A percentile compares a stretch with the other conserved stretches of the same genome.
Conservation (phyloP, 2,888 invertebrate species). For the Pegoplata infirma region DNA sequence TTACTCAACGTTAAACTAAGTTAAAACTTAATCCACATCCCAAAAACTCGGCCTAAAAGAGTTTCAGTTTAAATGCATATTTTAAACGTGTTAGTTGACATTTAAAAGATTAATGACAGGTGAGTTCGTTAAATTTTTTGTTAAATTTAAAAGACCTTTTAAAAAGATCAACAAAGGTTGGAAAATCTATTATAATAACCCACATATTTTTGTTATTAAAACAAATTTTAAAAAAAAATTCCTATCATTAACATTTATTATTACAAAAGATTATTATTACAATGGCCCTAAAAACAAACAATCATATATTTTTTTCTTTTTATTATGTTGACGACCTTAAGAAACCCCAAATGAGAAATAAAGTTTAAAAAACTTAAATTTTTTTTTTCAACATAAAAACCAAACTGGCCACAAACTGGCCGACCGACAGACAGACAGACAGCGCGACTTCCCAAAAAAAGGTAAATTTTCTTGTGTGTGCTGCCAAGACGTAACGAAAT, state of each 20-base stretch:
- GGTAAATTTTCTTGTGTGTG: slow-evolving; percentile 37
- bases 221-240: slow-evolving; percentile 4
- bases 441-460: slow-evolving; percentile 43
- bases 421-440: slow-evolving; percentile 1
- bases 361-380: slow-evolving; percentile 4
- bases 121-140: no score
- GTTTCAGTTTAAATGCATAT: no score
- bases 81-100: no score
- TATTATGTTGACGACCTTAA: slow-evolving; percentile 75
- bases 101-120: no score
- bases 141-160: no score
- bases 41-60: no score
- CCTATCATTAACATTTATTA: slow-evolving; percentile 18
- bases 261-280: slow-evolving; percentile 37
- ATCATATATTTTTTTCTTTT: slow-evolving; percentile 59
- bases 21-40: no score
- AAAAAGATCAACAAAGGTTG: no score
- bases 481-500: slow-evolving; percentile 60
- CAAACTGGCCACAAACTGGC: slow-evolving; percentile 20
- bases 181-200: background rate
- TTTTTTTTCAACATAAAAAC: slow-evolving; percentile 8
- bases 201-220: background rate
- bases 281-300: slow-evolving; percentile 23
- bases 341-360: slow-evolving; percentile 63
- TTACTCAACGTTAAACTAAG: no score